Percentiles rank a stretch among this genome's conserved stretches.
phyloP scores from a whole-genome alignment of 2,797 vertebrate genomes.

The Peromyscus nudipes region DNA sequence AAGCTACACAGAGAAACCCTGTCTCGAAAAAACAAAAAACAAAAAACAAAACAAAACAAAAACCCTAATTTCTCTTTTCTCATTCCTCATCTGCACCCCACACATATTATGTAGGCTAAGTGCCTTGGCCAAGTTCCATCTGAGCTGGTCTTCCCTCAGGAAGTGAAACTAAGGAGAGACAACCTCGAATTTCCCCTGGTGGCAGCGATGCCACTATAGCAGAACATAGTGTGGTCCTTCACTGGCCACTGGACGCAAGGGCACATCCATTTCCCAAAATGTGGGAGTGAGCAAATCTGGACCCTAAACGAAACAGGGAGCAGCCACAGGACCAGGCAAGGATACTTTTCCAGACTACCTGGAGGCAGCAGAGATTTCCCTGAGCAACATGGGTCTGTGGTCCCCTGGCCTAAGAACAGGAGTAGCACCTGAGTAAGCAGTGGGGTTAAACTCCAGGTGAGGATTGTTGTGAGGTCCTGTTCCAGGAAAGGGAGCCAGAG shows the following conservation, averaged over 20 bases:
- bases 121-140: background rate
- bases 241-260: background rate
- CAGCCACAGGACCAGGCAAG: background rate
- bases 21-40: too few species aligned
- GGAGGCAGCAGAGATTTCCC: background rate
- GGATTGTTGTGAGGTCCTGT: slow-evolving; percentile 12
- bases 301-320: background rate
- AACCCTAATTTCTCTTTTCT: background rate
- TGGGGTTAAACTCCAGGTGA: slow-evolving; percentile 14
- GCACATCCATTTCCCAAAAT: slow-evolving; percentile 7
- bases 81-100: background rate
- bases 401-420: background rate
- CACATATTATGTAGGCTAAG: background rate
- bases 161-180: background rate
- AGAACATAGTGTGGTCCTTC: background rate
- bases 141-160: slow-evolving; percentile 4
- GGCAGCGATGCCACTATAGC: background rate
- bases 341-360: background rate
- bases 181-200: background rate
- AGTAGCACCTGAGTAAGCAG: background rate
- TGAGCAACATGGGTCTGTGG: background rate
- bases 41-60: too few species aligned
- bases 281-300: background rate
- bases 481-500: slow-evolving; percentile 30
- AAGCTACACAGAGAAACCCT: too few species aligned